A percentile compares a stretch with the other conserved stretches of the same genome.
Evolutionary conservation across 2,113 vertebrate genomes (phyloP).

Genomic region (Ceratotherium simum): DNA sequence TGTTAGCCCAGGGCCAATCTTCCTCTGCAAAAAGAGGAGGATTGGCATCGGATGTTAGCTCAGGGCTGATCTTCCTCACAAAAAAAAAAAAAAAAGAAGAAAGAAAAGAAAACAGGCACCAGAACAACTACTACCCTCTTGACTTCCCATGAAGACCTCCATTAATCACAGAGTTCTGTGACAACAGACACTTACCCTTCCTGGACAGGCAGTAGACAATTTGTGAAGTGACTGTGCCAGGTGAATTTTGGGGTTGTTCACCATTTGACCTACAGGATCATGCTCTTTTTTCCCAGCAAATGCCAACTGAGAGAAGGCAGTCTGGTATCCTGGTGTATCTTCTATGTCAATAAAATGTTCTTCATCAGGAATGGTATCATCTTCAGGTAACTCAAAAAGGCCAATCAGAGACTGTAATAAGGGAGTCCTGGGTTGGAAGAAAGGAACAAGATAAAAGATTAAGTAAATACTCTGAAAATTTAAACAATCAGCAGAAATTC

Average conservation of each 20-base stretch:
- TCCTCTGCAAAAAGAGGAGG: no score
- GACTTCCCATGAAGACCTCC: not conserved
- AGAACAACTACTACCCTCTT: rapidly evolving
- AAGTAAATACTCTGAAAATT: not conserved
- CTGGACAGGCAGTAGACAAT: constrained; percentile 96
- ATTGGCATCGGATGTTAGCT: no score
- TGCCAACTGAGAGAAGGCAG: constrained; percentile 97
- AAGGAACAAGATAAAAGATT: not conserved
- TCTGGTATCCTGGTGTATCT: constrained; percentile 98
- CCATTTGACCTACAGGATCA: constrained; percentile 96
- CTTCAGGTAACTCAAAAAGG: constrained; percentile 97
- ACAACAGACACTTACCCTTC: constrained; percentile 90
- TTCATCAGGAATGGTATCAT: constrained; percentile 97
- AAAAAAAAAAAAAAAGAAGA: no score
- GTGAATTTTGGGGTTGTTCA: constrained; percentile 96
- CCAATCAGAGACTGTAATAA: constrained; percentile 97
- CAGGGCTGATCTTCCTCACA: no score
- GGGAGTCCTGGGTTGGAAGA: constrained; percentile 89
- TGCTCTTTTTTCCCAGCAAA: constrained; percentile 98
- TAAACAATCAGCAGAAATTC: not conserved
- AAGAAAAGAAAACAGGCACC: not conserved
- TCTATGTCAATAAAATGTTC: constrained; percentile 99
- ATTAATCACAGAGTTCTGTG: not conserved
- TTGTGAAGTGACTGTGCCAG: constrained; percentile 98
- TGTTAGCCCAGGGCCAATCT: no score